Conservation (phyloP, 2,888 invertebrate genomes). For the Odontocerum albicorne region DNA sequence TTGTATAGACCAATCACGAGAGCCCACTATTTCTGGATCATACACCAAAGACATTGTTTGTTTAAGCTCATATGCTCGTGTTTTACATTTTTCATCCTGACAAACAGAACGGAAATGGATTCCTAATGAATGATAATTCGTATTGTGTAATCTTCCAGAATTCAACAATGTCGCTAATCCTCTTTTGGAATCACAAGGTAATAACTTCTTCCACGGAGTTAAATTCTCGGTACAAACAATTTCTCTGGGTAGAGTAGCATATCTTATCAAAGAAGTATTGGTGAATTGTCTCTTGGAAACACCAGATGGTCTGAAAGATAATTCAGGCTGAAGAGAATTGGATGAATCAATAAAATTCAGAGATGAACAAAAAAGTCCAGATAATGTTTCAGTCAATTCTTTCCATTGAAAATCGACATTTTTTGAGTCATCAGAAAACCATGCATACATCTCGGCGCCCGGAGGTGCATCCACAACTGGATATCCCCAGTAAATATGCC, state of each 20-base stretch:
- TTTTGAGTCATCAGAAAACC: conserved; percentile 73
- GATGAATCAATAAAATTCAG: conserved; percentile 88
- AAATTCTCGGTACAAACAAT: conserved; percentile 98
- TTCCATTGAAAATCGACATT: conserved; percentile 86
- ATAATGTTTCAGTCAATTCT: conserved; percentile 84
- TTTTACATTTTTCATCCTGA: conserved; percentile 57
- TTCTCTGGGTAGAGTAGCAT: conserved; percentile 92
- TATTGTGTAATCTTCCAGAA: conserved; percentile 88
- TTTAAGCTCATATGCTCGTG: conserved; percentile 74
- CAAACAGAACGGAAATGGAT: conserved; percentile 84
- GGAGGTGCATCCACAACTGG: conserved; percentile 87
- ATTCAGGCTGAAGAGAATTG: conserved; percentile 82
- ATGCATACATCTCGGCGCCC: conserved; percentile 92
- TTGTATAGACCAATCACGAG: conserved; percentile 82
- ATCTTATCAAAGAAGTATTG: conserved; percentile 64
- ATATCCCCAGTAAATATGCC: conserved; percentile 92
- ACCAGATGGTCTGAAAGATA: conserved; percentile 78
- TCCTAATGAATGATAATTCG: conserved; percentile 89
- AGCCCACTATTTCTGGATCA: conserved; percentile 69
- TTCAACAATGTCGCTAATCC: conserved; percentile 88
- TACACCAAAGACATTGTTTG: conserved; percentile 88
- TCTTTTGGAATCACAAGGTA: conserved; percentile 90
- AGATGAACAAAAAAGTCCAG: conserved; percentile 95
- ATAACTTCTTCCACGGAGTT: conserved; percentile 96
- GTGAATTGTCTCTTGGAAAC: conserved; percentile 54